These are phyloP conservation scores for Flexamia atlantica DNA, from an alignment of 2,888 invertebrate species.

Conservation along the genomic window DNA sequence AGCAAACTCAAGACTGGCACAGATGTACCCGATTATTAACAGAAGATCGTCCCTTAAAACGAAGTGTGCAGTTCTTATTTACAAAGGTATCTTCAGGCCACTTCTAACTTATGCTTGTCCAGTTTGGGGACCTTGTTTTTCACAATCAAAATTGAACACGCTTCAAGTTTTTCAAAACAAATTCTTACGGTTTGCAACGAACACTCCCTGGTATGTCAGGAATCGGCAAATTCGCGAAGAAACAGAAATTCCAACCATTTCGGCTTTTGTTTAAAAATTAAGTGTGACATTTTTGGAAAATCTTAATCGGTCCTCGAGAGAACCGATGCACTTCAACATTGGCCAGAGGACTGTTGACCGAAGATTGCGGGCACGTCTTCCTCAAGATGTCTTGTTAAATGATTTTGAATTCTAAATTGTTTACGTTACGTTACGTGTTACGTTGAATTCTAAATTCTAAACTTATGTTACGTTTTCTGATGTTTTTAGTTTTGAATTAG, in stretches of 20 bases:
- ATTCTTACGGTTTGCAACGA: neutral
- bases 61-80: neutral
- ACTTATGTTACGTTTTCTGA: no score
- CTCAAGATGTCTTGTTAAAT: neutral
- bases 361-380: neutral
- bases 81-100: neutral
- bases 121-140: neutral
- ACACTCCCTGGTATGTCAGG: neutral
- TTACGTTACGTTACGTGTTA: no score
- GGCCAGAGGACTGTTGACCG: neutral
- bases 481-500: no score
- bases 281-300: neutral
- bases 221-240: neutral
- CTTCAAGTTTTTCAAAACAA: neutral
- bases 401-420: neutral
- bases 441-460: no score
- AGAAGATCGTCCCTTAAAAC: neutral
- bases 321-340: neutral
- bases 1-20: constrained; percentile 2
- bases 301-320: neutral
- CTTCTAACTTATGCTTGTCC: neutral
- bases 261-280: neutral
- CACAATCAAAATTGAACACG: neutral
- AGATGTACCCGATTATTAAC: no score
- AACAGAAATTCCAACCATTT: neutral